Evolutionary conservation across 1,140 invertebrate genomes (phyloP).

Genomic region (Pristionchus pacificus): DNA sequence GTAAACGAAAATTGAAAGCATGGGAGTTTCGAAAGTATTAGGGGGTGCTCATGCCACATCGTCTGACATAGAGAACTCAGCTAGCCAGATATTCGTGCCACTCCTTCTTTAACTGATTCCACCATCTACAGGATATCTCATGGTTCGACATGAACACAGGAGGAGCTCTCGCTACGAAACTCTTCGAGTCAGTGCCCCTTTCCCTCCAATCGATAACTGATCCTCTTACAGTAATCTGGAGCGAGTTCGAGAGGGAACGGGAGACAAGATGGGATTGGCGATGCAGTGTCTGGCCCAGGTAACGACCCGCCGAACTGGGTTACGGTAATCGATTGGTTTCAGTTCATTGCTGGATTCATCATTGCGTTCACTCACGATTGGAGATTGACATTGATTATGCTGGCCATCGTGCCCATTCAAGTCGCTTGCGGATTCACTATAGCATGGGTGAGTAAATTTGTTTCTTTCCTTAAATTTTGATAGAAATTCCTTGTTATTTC

Average conservation of each 20-base stretch:
- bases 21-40: too few relatives aligned
- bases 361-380: conserved; percentile 50
- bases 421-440: conserved; percentile 42
- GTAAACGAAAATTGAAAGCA: too few relatives aligned
- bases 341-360: conserved; percentile 41
- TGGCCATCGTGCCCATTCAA: conserved; percentile 41
- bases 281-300: conserved; percentile 61
- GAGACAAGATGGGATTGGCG: conserved; percentile 78
- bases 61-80: too few relatives aligned
- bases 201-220: not conserved
- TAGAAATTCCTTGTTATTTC: too few relatives aligned
- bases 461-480: not conserved
- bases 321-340: not conserved
- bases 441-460: conserved; percentile 21
- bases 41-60: too few relatives aligned
- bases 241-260: conserved; percentile 80
- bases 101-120: too few relatives aligned
- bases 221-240: conserved; percentile 71
- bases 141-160: conserved; percentile 83
- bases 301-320: conserved; percentile 6
- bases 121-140: conserved; percentile 75
- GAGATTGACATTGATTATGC: conserved; percentile 51
- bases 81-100: too few relatives aligned
- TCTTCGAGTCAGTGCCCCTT: conserved; percentile 74
- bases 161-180: conserved; percentile 78